Evolutionary conservation across 2,113 vertebrate species (phyloP).

Genomic region (Lamprotornis superbus): DNA sequence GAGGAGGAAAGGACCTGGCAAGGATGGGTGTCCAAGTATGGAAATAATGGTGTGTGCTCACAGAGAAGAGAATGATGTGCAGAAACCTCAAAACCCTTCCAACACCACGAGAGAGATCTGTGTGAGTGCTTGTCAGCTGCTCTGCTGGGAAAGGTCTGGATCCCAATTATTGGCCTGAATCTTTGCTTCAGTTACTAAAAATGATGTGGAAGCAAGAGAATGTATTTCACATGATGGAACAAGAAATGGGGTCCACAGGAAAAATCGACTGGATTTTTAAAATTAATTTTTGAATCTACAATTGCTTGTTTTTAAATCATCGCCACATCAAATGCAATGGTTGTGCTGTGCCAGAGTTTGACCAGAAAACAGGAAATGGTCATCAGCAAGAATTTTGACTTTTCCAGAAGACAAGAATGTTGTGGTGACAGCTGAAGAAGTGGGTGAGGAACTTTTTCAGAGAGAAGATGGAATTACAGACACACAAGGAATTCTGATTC

Average conservation of each 20-base stretch:
- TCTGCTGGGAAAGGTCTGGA: not conserved
- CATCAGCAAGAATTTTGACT: not conserved
- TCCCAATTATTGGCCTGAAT: not conserved
- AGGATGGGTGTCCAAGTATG: not conserved
- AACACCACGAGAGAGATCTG: not conserved
- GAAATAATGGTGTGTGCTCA: fast-evolving
- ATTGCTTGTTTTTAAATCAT: not conserved
- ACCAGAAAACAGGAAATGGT: not conserved
- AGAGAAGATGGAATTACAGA: not conserved
- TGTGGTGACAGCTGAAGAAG: not conserved
- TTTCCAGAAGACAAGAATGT: not conserved
- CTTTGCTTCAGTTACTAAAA: not conserved
- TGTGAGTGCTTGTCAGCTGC: not conserved
- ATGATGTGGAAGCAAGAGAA: not conserved
- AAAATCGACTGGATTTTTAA: not conserved
- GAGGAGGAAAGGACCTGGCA: not conserved
- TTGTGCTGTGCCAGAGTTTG: not conserved
- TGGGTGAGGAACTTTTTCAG: not conserved
- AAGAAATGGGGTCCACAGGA: not conserved
- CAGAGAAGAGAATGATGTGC: not conserved
- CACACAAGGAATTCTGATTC: not conserved
- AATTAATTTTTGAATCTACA: not conserved
- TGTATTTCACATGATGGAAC: not conserved
- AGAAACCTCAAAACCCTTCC: not conserved
- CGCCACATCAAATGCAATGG: not conserved